Percentiles rank a stretch among this genome's conserved stretches.
Conservation (phyloP, 2,888 invertebrate genomes). For the Aspidapion aeneum region DNA sequence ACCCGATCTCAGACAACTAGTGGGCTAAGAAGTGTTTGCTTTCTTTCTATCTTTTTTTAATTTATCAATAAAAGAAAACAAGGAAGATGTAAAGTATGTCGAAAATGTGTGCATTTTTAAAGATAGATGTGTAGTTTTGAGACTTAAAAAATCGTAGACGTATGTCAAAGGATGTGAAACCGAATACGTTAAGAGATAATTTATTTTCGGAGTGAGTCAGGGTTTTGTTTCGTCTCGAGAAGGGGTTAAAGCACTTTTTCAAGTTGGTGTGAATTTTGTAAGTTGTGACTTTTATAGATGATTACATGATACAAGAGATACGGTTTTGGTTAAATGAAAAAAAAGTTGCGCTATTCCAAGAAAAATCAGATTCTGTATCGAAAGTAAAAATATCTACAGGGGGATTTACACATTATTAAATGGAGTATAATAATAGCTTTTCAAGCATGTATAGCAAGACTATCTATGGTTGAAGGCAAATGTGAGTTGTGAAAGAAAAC, state of each 20-base stretch:
- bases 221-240: neutral
- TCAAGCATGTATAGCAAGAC: too few species aligned
- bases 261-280: neutral
- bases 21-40: neutral
- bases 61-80: neutral
- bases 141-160: constrained; percentile 10
- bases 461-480: too few species aligned
- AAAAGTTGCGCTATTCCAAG: too few species aligned
- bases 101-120: neutral
- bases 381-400: too few species aligned
- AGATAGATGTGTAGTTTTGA: neutral
- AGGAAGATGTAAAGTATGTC: neutral
- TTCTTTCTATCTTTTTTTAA: neutral
- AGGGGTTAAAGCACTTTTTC: constrained; percentile 14
- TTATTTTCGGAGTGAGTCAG: neutral
- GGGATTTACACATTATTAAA: too few species aligned
- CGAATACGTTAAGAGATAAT: constrained; percentile 5
- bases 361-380: too few species aligned
- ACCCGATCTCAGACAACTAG: neutral
- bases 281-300: too few species aligned
- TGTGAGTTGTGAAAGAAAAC: too few species aligned
- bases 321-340: too few species aligned
- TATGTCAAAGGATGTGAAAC: constrained; percentile 12
- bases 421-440: too few species aligned
- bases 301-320: too few species aligned